A percentile compares a stretch with the other conserved stretches of the same genome.
These are phyloP conservation scores for Rhynchophorus ferrugineus DNA, from an alignment of 1,140 invertebrate genomes.

Conservation along the genomic window DNA sequence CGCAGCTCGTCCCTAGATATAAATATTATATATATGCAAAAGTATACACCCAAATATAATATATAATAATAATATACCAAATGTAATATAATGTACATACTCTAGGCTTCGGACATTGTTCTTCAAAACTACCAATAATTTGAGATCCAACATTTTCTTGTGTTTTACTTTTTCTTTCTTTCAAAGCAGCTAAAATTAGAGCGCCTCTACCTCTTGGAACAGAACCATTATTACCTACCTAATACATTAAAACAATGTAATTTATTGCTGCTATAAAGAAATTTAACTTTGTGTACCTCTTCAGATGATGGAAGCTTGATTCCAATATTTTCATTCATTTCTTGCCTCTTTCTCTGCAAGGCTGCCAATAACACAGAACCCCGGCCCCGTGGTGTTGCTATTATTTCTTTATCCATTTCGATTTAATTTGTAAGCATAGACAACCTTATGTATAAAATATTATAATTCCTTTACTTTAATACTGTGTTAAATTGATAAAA, in stretches of 20 bases:
- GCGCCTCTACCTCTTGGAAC: background rate
- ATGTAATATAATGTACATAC: too few relatives aligned
- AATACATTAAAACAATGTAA: too few relatives aligned
- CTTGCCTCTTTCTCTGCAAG: background rate
- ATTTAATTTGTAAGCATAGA: too few relatives aligned
- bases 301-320: background rate
- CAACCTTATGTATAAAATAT: too few relatives aligned
- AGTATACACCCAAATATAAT: background rate
- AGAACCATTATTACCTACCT: too few relatives aligned
- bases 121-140: too few relatives aligned
- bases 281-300: background rate
- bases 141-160: background rate
- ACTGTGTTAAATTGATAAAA: too few relatives aligned
- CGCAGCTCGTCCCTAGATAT: background rate
- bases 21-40: too few relatives aligned
- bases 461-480: too few relatives aligned
- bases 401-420: too few relatives aligned
- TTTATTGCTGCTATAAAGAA: too few relatives aligned
- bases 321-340: background rate
- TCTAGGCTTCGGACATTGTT: too few relatives aligned
- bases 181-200: background rate
- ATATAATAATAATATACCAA: background rate
- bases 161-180: background rate
- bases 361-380: background rate
- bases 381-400: background rate